phyloP scores from a whole-genome alignment of 2,113 vertebrate genomes.

The Hypanus sabinus region DNA sequence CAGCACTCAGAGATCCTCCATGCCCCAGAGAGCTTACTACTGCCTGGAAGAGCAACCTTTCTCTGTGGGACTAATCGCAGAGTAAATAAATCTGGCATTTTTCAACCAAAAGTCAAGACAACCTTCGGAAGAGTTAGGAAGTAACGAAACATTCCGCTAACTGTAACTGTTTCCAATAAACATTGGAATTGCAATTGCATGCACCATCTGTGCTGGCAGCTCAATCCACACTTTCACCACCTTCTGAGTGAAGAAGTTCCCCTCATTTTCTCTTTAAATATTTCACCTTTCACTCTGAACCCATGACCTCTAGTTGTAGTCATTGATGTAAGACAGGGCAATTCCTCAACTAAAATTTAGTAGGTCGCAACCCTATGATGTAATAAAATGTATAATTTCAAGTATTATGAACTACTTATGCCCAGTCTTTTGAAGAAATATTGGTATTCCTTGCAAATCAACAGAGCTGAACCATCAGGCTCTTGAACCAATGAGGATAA shows the following conservation, averaged over 20 bases:
- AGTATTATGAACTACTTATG: neutral
- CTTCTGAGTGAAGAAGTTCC: too few relatives aligned
- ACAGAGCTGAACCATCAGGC: too few relatives aligned
- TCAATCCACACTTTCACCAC: too few relatives aligned
- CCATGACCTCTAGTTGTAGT: too few relatives aligned
- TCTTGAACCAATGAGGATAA: too few relatives aligned
- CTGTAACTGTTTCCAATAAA: neutral
- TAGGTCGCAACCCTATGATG: neutral
- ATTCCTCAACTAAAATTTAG: neutral
- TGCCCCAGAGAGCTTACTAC: neutral
- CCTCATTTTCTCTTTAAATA: too few relatives aligned
- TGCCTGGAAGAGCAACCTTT: neutral
- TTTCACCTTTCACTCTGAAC: too few relatives aligned
- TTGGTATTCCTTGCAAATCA: neutral
- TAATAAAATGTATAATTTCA: neutral
- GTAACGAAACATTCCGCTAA: neutral
- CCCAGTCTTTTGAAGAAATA: neutral
- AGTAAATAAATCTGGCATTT: neutral
- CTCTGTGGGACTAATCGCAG: neutral
- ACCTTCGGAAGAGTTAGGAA: neutral
- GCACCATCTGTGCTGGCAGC: too few relatives aligned
- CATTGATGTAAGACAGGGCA: neutral
- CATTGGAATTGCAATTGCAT: too few relatives aligned
- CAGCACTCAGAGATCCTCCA: neutral
- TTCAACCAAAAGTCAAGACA: neutral